Evolutionary conservation across 2,888 invertebrate species (phyloP), one percentile per base, ranked within the genome.

Genomic region (Eulithis prunata): DNA sequence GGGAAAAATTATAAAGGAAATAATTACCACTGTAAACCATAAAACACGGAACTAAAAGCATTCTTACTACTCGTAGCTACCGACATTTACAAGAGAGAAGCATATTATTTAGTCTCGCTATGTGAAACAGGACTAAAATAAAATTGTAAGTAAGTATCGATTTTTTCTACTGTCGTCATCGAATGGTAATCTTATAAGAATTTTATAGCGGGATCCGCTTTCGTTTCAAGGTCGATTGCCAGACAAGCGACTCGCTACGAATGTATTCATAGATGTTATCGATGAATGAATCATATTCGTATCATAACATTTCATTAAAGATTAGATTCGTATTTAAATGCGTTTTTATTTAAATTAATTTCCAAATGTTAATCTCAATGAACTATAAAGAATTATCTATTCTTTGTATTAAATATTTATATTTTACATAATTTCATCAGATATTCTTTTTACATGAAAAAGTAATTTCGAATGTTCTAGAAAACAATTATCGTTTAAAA

Each of bases 201-300:
- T 66, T 72, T 66, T 65, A 68, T 68, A 66, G 51, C 58, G 51
- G 54, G 72, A 71, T 71, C 73, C 67, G 54, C 60, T 71, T 73
- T 67, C 54, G 64, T 68, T 56, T 51, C 67, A 69, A 73, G 73
- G 73, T 60, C 57, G 61, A 61, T 64, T 66, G 54, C 62, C 38
- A 46, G 21, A 53, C 53, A 32, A 32, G 46, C 52, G 13, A 54
- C 49, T 52, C 52, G 32, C 11, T 49, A 49, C 8, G 13, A 49
- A 21, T 46, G 8, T 11, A 36, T 51, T 12, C 53, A 32, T 3
- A 57, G 36, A 36, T 12, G 36, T 10, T 49, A 52, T 43, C 58
- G 13, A 58, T n/a, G 28, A 52, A 58, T 51, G 21, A 43, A 57
- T 6, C 10, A 57, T 36, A 32, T 12, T 53, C 36, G 13, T 53